Evolutionary conservation across 2,797 vertebrate genomes (phyloP).

Genomic region (Pagetopsis macropterus): DNA sequence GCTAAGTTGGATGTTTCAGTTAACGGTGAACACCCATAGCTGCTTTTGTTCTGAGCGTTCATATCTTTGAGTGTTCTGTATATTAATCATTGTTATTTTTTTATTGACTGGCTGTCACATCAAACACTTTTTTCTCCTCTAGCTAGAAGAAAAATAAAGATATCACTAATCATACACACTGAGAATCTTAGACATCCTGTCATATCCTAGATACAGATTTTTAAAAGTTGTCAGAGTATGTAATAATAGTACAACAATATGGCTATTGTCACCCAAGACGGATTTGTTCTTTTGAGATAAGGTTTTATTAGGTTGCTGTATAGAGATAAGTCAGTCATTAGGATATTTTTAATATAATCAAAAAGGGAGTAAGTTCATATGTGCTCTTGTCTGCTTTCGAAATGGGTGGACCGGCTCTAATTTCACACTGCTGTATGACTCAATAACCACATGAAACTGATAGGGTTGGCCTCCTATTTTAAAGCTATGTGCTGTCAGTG

Average conservation of each 20-base stretch:
- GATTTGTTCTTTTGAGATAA: background rate
- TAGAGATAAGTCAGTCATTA: background rate
- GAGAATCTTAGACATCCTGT: background rate
- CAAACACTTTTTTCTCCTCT: background rate
- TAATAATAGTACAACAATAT: background rate
- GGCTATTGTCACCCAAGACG: background rate
- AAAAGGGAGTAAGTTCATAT: constrained; percentile 22
- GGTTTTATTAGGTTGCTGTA: background rate
- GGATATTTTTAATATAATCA: constrained; percentile 3
- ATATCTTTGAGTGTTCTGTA: background rate
- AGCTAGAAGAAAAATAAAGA: background rate
- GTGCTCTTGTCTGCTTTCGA: constrained; percentile 15
- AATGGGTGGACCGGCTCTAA: constrained; percentile 55
- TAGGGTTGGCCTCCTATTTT: constrained; percentile 13
- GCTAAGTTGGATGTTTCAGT: constrained; percentile 10
- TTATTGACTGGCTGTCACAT: background rate
- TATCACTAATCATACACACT: background rate
- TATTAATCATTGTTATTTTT: background rate
- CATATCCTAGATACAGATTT: background rate
- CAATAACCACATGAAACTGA: constrained; percentile 58
- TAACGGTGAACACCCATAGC: constrained; percentile 25
- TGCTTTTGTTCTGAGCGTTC: background rate
- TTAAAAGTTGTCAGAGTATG: background rate
- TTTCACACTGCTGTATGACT: constrained; percentile 44
- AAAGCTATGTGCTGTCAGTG: constrained; percentile 4